Percentiles rank a stretch among this genome's conserved stretches.
Evolutionary conservation across 2,888 invertebrate genomes (phyloP).

Genomic region (Noctua janthe): DNA sequence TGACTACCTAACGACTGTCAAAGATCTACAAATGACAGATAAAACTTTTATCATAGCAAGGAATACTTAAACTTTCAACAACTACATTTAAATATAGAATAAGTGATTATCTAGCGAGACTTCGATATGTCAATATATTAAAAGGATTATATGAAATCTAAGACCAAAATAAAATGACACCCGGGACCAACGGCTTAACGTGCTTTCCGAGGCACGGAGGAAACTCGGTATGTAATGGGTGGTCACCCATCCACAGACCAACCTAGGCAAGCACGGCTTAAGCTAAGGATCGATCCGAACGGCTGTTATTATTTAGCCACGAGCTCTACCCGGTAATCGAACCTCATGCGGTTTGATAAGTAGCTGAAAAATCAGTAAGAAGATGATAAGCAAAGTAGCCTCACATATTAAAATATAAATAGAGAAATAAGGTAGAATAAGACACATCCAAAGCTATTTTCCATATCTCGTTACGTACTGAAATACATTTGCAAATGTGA

Average conservation of each 20-base stretch:
- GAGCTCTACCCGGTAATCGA: too few species aligned
- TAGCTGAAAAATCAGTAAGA: not conserved
- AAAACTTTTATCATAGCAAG: conserved; percentile 12
- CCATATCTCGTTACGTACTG: conserved; percentile 7
- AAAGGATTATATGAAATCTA: conserved; percentile 35
- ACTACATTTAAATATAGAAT: conserved; percentile 37
- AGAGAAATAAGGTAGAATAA: not conserved
- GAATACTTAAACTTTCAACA: conserved; percentile 21
- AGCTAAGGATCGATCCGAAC: too few species aligned
- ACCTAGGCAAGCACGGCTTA: too few species aligned
- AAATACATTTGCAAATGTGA: conserved; percentile 26
- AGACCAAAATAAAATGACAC: conserved; percentile 59
- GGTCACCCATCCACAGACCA: too few species aligned
- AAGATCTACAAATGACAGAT: too few species aligned
- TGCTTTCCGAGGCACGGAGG: too few species aligned
- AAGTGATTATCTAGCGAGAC: conserved; percentile 19
- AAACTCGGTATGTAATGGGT: too few species aligned
- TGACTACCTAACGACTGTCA: too few species aligned
- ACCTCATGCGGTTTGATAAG: not conserved
- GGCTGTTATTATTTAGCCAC: too few species aligned
- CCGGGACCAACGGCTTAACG: too few species aligned
- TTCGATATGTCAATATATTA: conserved; percentile 46
- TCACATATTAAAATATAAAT: not conserved
- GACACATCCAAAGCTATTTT: not conserved
- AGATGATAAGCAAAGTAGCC: not conserved